Conservation (phyloP, 2,888 invertebrate genomes). For the Amblyjoppa proteus region DNA sequence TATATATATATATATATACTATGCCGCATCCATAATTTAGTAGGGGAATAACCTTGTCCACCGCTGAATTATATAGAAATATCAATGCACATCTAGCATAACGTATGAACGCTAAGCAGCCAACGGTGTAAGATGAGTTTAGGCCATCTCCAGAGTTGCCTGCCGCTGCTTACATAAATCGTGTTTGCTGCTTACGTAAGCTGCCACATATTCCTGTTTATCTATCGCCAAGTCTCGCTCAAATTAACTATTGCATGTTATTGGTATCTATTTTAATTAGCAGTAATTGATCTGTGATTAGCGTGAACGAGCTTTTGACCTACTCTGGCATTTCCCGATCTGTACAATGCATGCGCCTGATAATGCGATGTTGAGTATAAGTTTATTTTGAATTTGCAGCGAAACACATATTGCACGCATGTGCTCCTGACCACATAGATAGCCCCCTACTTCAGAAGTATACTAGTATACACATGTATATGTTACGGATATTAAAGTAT, state of each 20-base stretch:
- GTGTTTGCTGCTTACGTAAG: slow-evolving; percentile 49
- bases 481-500: slow-evolving; percentile 5
- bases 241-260: slow-evolving; percentile 20
- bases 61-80: slow-evolving; percentile 67
- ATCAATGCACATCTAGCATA: slow-evolving; percentile 78
- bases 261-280: neutral
- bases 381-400: slow-evolving; percentile 13
- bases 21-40: slow-evolving; percentile 73
- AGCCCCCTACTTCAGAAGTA: slow-evolving; percentile 46
- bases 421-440: slow-evolving; percentile 20
- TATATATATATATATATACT: slow-evolving; percentile 43
- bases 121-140: slow-evolving; percentile 81
- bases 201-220: slow-evolving; percentile 39
- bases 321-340: neutral
- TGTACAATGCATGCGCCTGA: neutral
- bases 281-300: neutral
- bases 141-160: slow-evolving; percentile 85
- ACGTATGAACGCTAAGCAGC: slow-evolving; percentile 79
- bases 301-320: slow-evolving; percentile 10
- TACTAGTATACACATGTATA: slow-evolving; percentile 31
- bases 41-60: slow-evolving; percentile 68
- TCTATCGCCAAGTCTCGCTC: slow-evolving; percentile 19
- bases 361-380: neutral
- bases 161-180: slow-evolving; percentile 73
- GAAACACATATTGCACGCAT: slow-evolving; percentile 42